phyloP scores from a whole-genome alignment of 64 coral and sea anemone genomes.

The Stylophora pistillata region DNA sequence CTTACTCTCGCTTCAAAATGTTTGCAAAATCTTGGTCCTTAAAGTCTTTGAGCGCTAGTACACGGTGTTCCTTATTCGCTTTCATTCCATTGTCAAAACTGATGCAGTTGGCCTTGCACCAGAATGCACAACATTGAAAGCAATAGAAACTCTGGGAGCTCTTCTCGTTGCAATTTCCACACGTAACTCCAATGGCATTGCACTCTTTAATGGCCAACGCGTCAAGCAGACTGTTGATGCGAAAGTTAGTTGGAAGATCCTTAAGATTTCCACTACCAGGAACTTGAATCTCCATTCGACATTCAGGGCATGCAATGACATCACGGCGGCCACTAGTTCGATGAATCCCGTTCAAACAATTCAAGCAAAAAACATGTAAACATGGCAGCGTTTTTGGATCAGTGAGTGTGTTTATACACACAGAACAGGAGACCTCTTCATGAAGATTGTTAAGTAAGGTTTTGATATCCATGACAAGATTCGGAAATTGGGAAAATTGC shows the following conservation, averaged over 20 bases:
- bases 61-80: background rate
- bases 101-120: background rate
- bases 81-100: background rate
- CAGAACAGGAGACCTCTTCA: constrained; percentile 4
- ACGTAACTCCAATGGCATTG: background rate
- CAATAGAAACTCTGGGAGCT: background rate
- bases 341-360: constrained; percentile 12
- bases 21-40: background rate
- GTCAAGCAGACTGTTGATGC: background rate
- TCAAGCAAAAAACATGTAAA: constrained; percentile 10
- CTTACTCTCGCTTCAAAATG: too few relatives aligned
- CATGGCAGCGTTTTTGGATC: constrained; percentile 34
- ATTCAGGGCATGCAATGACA: background rate
- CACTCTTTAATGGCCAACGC: too few relatives aligned
- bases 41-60: constrained; percentile 47
- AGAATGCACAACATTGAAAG: too few relatives aligned
- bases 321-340: too few relatives aligned
- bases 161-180: constrained; percentile 9
- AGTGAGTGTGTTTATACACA: background rate
- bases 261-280: constrained; percentile 1
- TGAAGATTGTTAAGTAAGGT: background rate
- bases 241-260: constrained; percentile 24
- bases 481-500: too few relatives aligned
- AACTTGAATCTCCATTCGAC: background rate
- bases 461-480: background rate